Base-by-base conservation (phyloP, 1,140 invertebrate species). In the Drosophila fuyamai region DNA sequence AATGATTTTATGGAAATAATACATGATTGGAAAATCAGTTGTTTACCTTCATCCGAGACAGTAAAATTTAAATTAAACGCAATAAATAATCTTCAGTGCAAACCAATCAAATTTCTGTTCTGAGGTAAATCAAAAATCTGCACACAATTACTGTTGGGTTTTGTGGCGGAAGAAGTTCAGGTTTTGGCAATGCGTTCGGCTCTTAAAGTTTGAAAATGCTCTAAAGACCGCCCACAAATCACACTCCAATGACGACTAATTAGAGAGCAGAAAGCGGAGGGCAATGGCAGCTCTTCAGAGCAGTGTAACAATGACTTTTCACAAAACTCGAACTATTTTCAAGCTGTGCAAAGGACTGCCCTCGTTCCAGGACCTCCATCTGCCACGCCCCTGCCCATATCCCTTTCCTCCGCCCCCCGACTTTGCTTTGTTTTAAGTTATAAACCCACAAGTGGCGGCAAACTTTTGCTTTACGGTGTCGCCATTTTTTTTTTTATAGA, bases 201-300 rank as follows among this genome's bases (percentile, higher is more conserved):
- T 57, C 53, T 44, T 38, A 53, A 72, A 71, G 70, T 71, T 58
- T 65, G 51, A 48, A 58, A 72, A 38, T 58, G 53, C 53, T 40
- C 59, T 23, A 67, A 48, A 67, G 74, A 59, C 73, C 62, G 59
- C 84, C 79, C 83, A 88, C 83, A 86, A 86, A 86, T 86, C 84
- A 83, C 79, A 83, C 76, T 78, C 84, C 83, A 86, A 83, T 88
- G 83, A 88, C 76, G 80, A 86, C 83, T 86, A 86, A 86, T 86
- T 86, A 86, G 79, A 86, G 76, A 88, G 79, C 36, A 76, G 78
- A 79, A 88, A 60, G 72, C 40, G 74, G 35, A 48, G 48, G 38
- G 27, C 43, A 43, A 62, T 46, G 72, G 40, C 44, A 61, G 47
- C 57, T 47, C 63, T 53, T 70, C 70, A 63, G 65, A 83, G 51